phyloP scores from a whole-genome alignment of 2,888 invertebrate genomes.

The Drosophila paramelanica region DNA sequence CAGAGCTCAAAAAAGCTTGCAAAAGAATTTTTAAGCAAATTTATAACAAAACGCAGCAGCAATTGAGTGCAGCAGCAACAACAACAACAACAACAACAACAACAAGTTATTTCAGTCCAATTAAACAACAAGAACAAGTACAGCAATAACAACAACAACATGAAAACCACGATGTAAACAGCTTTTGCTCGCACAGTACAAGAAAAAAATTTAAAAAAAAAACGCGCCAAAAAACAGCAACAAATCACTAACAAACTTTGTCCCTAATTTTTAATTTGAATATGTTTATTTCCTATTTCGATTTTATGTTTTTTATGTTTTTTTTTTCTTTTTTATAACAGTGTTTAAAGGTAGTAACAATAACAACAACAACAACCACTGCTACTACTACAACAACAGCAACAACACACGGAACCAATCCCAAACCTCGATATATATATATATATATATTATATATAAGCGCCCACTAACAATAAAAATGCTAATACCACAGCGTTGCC shows the following conservation, averaged over 20 bases:
- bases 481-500: constrained; percentile 27
- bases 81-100: constrained; percentile 43
- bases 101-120: constrained; percentile 40
- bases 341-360: constrained; percentile 56
- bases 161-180: constrained; percentile 33
- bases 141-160: constrained; percentile 30
- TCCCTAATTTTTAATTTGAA: constrained; percentile 32
- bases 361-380: constrained; percentile 46
- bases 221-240: constrained; percentile 22
- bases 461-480: constrained; percentile 25
- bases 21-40: constrained; percentile 27
- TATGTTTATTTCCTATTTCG: constrained; percentile 18
- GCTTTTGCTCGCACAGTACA: constrained; percentile 54
- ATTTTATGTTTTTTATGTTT: constrained; percentile 13
- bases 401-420: constrained; percentile 37
- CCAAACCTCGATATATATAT: constrained; percentile 16
- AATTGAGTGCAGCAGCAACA: constrained; percentile 41
- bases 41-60: constrained; percentile 47
- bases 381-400: constrained; percentile 28
- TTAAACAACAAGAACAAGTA: constrained; percentile 38
- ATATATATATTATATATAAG: background rate
- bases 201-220: constrained; percentile 13
- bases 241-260: constrained; percentile 48
- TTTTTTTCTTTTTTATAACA: constrained; percentile 49
- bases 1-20: constrained; percentile 31